A percentile compares a stretch with the other conserved stretches of the same genome.
phyloP scores from a whole-genome alignment of 35 echinoderm and acorn worm species.

The Ophiothrix spiculata region DNA sequence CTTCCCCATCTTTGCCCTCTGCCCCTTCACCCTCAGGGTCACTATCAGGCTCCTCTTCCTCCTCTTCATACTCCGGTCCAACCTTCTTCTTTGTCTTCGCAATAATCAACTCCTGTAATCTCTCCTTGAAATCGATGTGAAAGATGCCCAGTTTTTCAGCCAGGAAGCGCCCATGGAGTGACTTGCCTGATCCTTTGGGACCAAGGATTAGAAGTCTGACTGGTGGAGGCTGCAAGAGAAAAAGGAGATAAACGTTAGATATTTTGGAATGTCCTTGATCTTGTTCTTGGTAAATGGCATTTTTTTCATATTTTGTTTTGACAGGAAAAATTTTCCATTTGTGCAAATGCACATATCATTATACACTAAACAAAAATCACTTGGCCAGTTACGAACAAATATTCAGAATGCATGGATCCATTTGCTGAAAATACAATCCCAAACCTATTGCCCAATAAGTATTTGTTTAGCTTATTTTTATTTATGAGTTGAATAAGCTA shows the following conservation, averaged over 20 bases:
- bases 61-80: conserved; percentile 93
- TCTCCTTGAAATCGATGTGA: conserved; percentile 95
- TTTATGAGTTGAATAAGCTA: too few species aligned
- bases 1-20: background rate
- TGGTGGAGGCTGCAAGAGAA: conserved; percentile 68
- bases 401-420: too few species aligned
- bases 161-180: conserved; percentile 70
- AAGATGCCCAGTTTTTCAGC: conserved; percentile 92
- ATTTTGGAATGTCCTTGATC: background rate
- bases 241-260: background rate
- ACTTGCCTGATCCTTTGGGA: conserved; percentile 83
- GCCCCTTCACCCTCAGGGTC: conserved; percentile 59
- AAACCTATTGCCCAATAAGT: too few species aligned
- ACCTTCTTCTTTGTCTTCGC: conserved; percentile 99
- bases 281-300: background rate
- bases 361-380: too few species aligned
- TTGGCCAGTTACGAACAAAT: too few species aligned
- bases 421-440: too few species aligned
- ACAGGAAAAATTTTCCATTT: background rate
- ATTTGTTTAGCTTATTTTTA: too few species aligned
- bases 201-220: conserved; percentile 83
- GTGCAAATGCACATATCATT: too few species aligned
- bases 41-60: conserved; percentile 88
- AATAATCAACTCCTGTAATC: conserved; percentile 94
- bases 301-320: background rate